Evolutionary conservation across 2,797 vertebrate genomes (phyloP), one percentile per base, ranked within the genome.

Genomic region (Muscicapa comitata): DNA sequence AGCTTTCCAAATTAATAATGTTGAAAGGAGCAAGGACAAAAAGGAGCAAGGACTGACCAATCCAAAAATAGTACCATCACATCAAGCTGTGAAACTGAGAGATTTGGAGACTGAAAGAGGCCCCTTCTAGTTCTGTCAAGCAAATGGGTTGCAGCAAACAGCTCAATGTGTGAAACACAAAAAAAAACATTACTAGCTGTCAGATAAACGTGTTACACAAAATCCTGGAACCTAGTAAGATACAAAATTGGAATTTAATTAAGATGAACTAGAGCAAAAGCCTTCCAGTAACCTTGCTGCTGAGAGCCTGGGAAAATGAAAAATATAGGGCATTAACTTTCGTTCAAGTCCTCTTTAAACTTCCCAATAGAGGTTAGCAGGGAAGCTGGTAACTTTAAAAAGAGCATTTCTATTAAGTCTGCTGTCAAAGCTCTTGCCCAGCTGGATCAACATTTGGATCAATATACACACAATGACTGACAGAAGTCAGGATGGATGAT

Each of bases 191-290:
- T 47, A 58, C 73, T 35, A 58, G 40, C 23, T 78, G 72, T 38
- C 83, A 89, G 53, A 66, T 59, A 76, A 81, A 76, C 0, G 17
- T 55, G 43, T 40, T 65, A 76, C 45, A 87, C n/a, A 59, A 76
- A 70, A 75, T 59, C 55, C 70, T 4, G 40, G 65, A 84, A 81
- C 40, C 43, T 31, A 76, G 31, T 21, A 83, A 68, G 78, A 88
- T 38, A 93, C n/a, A 75, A 86, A 94, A 93, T 8, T 72, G 87
- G 87, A 88, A 90, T 88, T 95, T 83, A 93, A 94, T 92, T 88
- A 94, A 90, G 80, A 23, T 80, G 58, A 96, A 91, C 55, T 88
- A 90, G 87, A 95, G 54, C 89, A 90, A 94, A 88, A 94, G 38
- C 48, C 68, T 94, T 61, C 53, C 79, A 78, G 55, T 78, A 90